Evolutionary conservation across 1,140 invertebrate species (phyloP).

Genomic region (Pseudomyrmex flavicornis): DNA sequence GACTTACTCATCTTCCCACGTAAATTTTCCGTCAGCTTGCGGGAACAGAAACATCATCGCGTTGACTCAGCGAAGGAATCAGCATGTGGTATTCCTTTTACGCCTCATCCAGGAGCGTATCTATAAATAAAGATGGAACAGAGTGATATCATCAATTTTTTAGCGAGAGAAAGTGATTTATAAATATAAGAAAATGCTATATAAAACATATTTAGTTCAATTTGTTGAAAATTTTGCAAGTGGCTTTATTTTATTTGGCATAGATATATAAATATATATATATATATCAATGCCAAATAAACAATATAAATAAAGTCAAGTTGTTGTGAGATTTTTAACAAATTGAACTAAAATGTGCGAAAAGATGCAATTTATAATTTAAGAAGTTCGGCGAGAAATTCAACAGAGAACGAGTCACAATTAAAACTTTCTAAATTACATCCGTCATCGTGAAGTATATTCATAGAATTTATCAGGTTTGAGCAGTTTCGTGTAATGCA

Average conservation of each 20-base stretch:
- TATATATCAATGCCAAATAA: no score
- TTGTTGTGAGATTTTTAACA: no score
- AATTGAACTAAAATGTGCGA: no score
- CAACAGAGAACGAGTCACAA: not conserved
- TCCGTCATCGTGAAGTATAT: not conserved
- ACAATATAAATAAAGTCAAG: no score
- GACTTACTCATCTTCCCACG: conserved; percentile 25
- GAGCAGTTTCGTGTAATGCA: conserved; percentile 71
- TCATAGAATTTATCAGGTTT: conserved; percentile 2
- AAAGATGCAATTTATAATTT: no score
- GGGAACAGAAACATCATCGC: conserved; percentile 40
- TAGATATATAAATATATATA: no score
- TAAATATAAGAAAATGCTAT: not conserved
- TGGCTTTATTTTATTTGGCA: no score
- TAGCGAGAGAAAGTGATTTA: not conserved
- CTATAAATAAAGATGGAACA: not conserved
- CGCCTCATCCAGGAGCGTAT: conserved; percentile 7
- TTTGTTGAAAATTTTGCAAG: no score
- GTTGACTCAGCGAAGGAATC: conserved; percentile 49
- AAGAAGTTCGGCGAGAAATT: no score
- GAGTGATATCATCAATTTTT: conserved; percentile 33
- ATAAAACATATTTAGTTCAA: not conserved
- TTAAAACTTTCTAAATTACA: not conserved
- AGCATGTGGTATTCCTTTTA: conserved; percentile 19
- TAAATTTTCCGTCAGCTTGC: conserved; percentile 46